These are phyloP conservation scores for Neodiprion lecontei DNA, from an alignment of 1,140 invertebrate genomes.

Conservation along the genomic window DNA sequence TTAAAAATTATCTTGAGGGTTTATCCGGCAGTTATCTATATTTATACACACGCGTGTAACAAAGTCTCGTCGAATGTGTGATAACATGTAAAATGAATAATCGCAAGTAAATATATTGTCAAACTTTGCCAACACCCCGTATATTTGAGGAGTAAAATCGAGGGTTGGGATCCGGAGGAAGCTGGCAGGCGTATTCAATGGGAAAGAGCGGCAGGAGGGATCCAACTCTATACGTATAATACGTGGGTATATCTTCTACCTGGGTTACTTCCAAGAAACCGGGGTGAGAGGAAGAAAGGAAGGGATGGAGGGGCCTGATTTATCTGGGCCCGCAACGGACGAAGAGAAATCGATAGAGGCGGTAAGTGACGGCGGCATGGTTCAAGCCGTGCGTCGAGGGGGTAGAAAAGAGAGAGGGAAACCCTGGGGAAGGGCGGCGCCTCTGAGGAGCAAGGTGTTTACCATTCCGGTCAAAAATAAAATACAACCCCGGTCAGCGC, in stretches of 20 bases:
- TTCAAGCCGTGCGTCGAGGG: not conserved
- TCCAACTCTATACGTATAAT: too few relatives aligned
- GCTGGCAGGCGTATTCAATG: not conserved
- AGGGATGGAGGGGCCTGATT: constrained; percentile 14
- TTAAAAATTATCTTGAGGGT: too few relatives aligned
- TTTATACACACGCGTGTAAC: too few relatives aligned
- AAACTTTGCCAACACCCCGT: too few relatives aligned
- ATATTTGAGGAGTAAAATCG: too few relatives aligned
- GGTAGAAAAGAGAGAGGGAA: constrained; percentile 22
- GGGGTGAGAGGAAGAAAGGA: constrained; percentile 9
- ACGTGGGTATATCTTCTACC: not conserved
- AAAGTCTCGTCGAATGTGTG: too few relatives aligned
- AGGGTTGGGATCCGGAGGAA: not conserved
- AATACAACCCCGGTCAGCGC: constrained; percentile 43
- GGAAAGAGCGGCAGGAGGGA: too few relatives aligned
- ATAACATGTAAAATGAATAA: too few relatives aligned
- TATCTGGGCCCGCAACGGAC: constrained; percentile 8
- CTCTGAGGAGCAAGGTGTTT: constrained; percentile 56
- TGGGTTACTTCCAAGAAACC: not conserved
- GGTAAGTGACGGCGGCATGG: constrained; percentile 3
- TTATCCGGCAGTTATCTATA: too few relatives aligned
- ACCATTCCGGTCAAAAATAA: constrained; percentile 57
- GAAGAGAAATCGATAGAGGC: constrained; percentile 19
- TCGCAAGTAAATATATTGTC: too few relatives aligned
- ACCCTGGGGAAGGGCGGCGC: constrained; percentile 47